Evolutionary conservation across 2,888 invertebrate genomes (phyloP), one percentile per base, ranked within the genome.

Genomic region (Gryllus longicercus): DNA sequence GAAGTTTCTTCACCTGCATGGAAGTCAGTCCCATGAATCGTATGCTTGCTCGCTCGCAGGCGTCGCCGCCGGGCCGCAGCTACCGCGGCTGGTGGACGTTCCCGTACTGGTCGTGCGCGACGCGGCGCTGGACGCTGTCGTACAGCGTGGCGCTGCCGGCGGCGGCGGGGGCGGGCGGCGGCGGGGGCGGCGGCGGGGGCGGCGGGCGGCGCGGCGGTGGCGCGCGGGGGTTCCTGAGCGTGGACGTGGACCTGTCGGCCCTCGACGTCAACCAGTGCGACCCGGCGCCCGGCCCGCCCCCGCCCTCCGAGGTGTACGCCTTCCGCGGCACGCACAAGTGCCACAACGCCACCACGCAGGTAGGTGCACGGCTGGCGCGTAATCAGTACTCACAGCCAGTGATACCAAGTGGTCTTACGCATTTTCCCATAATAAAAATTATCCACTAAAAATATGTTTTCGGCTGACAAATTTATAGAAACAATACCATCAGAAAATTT

Each of bases 251-350:
- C 88, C 91, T 95, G 85, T 93, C 94, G 82, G 90, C 90, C 83
- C 88, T 95, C 87, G 93, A 95, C 86, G 92, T 95, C 84, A 96
- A 97, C 88, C 97, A 97, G 85, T 97, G 97, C 87, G 95, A 96
- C 85, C 85, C 86, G 83, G 85, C 82, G 84, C 85, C 77, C 21
- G 85, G 84, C 51, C 82, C 83, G 74, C 38, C 79, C 23, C 85
- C 75, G 84, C 85, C 83, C 82, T 90, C 92, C 85, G 93, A 95
- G 86, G 92, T 96, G 84, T 91, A 92, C 85, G 92, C 93, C 16
- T 96, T 97, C 86, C 92, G 93, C 84, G 95, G 95, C 83, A 95
- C 96, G 38, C 96, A 97, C 87, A 96, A 95, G 88, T 97, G 97
- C 87, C 95, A 96, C 85, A 93, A 92, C 85, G 89, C 90, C 83